Conservation (phyloP, 2,888 invertebrate species). For the Pyrrhia umbra region DNA sequence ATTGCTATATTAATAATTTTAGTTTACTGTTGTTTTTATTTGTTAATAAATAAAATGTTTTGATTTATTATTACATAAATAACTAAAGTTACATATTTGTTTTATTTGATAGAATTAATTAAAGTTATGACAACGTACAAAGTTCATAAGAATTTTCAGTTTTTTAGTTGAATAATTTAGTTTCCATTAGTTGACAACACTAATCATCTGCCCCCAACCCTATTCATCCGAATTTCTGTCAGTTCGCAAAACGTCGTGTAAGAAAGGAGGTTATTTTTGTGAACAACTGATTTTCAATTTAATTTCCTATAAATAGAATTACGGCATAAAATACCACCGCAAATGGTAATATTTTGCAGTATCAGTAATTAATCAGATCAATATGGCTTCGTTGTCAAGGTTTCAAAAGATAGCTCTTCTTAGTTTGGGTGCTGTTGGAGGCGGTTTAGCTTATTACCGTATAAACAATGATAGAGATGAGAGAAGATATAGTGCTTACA, state of each 20-base stretch:
- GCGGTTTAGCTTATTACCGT: slow-evolving; percentile 91
- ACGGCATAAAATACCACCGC: not conserved
- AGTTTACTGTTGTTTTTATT: too few species aligned
- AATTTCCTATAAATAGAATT: slow-evolving; percentile 19
- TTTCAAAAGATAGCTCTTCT: slow-evolving; percentile 90
- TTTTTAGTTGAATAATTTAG: not conserved
- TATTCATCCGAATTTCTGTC: slow-evolving; percentile 5
- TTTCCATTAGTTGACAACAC: not conserved
- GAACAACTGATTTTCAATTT: slow-evolving; percentile 19
- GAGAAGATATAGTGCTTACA: slow-evolving; percentile 87
- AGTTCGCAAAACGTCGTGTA: slow-evolving; percentile 41
- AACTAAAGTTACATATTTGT: too few species aligned
- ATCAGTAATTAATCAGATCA: slow-evolving; percentile 35
- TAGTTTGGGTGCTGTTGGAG: slow-evolving; percentile 92
- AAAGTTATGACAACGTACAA: too few species aligned
- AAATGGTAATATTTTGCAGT: slow-evolving; percentile 37
- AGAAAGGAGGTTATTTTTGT: slow-evolving; percentile 47
- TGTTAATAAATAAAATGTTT: too few species aligned
- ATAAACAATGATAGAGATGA: slow-evolving; percentile 80
- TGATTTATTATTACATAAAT: too few species aligned
- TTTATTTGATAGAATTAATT: too few species aligned
- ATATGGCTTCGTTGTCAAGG: slow-evolving; percentile 90
- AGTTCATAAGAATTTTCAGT: not conserved
- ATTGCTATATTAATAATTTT: too few species aligned
- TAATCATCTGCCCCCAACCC: not conserved